Percentiles rank a stretch among this genome's conserved stretches.
These are phyloP conservation scores for Hyposoter dolosus DNA, from an alignment of 2,888 invertebrate genomes.

Conservation along the genomic window DNA sequence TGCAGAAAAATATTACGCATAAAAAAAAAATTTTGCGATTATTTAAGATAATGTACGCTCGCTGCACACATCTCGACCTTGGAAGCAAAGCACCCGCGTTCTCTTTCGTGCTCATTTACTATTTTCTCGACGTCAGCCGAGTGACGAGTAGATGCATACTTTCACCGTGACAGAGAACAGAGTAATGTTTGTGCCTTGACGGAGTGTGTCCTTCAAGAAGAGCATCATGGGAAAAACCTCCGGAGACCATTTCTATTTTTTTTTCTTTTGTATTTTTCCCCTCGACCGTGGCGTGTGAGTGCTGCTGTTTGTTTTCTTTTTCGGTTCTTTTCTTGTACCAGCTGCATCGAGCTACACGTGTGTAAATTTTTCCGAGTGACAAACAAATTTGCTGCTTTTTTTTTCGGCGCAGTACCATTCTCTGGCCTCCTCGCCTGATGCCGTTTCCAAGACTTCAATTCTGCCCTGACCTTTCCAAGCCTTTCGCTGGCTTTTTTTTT, in stretches of 20 bases:
- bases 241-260: constrained; percentile 27
- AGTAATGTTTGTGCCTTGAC: constrained; percentile 15
- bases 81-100: constrained; percentile 52
- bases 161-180: constrained; percentile 54
- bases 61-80: constrained; percentile 66
- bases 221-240: constrained; percentile 51
- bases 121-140: constrained; percentile 53
- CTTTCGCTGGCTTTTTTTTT: not conserved
- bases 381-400: not conserved
- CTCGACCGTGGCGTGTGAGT: not conserved
- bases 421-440: not conserved
- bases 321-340: not conserved
- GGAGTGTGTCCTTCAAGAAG: constrained; percentile 30
- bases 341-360: not conserved
- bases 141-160: constrained; percentile 53
- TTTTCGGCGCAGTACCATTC: not conserved
- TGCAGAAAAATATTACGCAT: not conserved
- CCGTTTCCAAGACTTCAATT: not conserved
- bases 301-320: not conserved
- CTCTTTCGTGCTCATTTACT: constrained; percentile 36
- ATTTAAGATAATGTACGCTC: constrained; percentile 43
- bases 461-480: not conserved
- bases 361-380: not conserved
- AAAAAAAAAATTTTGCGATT: constrained; percentile 1
- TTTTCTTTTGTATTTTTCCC: constrained; percentile 17